Conservation (phyloP, 2,113 vertebrate genomes). For the Ictalurus punctatus region DNA sequence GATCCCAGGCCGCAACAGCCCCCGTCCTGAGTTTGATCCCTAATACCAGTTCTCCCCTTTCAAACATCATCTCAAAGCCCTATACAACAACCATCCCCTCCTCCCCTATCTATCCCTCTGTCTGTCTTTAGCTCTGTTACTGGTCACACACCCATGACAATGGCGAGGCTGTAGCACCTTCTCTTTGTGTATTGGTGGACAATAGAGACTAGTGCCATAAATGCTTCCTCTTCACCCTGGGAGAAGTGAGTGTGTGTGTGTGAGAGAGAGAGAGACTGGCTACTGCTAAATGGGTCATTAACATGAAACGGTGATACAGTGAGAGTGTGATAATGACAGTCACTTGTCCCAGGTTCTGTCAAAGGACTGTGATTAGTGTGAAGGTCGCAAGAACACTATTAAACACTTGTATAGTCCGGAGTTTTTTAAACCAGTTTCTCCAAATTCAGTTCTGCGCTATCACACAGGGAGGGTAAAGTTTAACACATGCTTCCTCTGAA, state of each 20-base stretch:
- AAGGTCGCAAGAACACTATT: neutral
- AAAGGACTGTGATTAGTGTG: slow-evolving; percentile 24
- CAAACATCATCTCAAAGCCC: slow-evolving; percentile 76
- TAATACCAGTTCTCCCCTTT: slow-evolving; percentile 77
- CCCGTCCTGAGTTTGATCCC: slow-evolving; percentile 69
- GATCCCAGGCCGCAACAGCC: slow-evolving; percentile 68
- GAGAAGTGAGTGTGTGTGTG: slow-evolving; percentile 60
- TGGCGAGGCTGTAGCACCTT: slow-evolving; percentile 64
- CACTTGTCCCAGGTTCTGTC: slow-evolving; percentile 35
- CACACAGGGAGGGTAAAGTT: neutral
- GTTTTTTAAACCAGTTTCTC: neutral
- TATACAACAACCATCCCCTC: slow-evolving; percentile 53
- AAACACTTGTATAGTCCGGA: neutral
- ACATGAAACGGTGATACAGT: slow-evolving; percentile 66
- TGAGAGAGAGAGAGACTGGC: slow-evolving; percentile 52
- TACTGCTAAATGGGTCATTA: slow-evolving; percentile 72
- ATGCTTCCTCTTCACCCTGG: slow-evolving; percentile 71
- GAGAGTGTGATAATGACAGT: slow-evolving; percentile 66
- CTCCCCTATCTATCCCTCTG: slow-evolving; percentile 21
- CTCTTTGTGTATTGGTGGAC: slow-evolving; percentile 76
- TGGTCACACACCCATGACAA: slow-evolving; percentile 67
- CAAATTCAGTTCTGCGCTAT: neutral
- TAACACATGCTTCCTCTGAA: neutral
- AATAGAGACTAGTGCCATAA: slow-evolving; percentile 64
- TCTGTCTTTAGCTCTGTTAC: slow-evolving; percentile 23